Conservation (phyloP, 2,888 invertebrate genomes). For the Hyalella azteca region DNA sequence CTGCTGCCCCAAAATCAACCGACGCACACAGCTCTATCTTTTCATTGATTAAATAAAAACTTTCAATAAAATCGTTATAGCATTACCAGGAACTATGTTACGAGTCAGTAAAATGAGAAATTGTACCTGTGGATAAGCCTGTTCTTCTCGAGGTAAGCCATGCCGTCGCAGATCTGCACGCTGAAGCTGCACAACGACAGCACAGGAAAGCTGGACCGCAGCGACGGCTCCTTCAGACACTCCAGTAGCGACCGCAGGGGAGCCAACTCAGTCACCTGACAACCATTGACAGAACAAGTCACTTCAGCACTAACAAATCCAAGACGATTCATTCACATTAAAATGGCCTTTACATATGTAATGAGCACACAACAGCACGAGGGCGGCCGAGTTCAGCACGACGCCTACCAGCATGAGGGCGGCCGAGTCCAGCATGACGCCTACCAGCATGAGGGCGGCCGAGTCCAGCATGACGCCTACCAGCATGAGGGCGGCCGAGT, state of each 20-base stretch:
- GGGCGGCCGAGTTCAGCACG: too few species aligned
- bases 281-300: too few species aligned
- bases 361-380: too few species aligned
- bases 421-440: slow-evolving; percentile 92
- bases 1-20: too few species aligned
- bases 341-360: too few species aligned
- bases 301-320: too few species aligned
- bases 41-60: too few species aligned
- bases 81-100: background rate
- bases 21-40: too few species aligned
- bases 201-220: slow-evolving; percentile 90
- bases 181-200: slow-evolving; percentile 93
- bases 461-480: too few species aligned
- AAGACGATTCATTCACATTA: too few species aligned
- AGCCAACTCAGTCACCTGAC: slow-evolving; percentile 89
- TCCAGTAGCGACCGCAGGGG: slow-evolving; percentile 92
- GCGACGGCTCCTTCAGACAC: slow-evolving; percentile 90
- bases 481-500: slow-evolving; percentile 81
- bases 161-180: slow-evolving; percentile 94
- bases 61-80: too few species aligned
- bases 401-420: slow-evolving; percentile 74
- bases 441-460: slow-evolving; percentile 94
- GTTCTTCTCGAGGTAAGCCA: slow-evolving; percentile 95
- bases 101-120: background rate
- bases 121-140: slow-evolving; percentile 87